Percentiles rank a stretch among this genome's conserved stretches.
These are phyloP conservation scores for Cactoblastis cactorum DNA, from an alignment of 2,888 invertebrate species.

Conservation along the genomic window DNA sequence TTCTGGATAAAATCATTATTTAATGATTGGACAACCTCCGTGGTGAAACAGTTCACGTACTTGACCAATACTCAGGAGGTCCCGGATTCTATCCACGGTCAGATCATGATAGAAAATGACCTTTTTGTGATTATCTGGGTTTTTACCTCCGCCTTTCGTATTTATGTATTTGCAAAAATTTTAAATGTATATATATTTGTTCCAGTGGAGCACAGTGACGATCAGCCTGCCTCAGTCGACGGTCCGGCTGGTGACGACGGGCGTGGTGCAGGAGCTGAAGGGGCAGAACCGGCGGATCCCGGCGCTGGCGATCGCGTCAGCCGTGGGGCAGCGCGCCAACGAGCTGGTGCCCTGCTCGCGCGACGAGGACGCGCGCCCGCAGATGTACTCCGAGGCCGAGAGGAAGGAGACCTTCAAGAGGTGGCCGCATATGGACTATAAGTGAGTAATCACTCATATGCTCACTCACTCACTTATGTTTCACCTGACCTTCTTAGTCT, in stretches of 20 bases:
- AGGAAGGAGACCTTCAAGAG: conserved; percentile 93
- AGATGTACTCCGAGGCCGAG: conserved; percentile 96
- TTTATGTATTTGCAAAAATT: no score
- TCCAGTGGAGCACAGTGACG: conserved; percentile 95
- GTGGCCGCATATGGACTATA: conserved; percentile 98
- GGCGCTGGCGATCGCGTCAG: conserved; percentile 92
- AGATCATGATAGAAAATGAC: no score
- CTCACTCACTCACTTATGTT: not conserved
- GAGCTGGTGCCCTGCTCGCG: conserved; percentile 83
- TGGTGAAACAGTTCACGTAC: no score
- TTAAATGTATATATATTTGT: conserved; percentile 21
- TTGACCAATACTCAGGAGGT: no score
- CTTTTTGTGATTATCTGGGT: no score
- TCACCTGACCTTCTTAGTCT: no score
- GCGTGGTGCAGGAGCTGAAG: conserved; percentile 90
- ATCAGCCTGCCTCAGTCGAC: conserved; percentile 88
- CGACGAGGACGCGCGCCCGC: conserved; percentile 65
- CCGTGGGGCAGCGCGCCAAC: conserved; percentile 91
- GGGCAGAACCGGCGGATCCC: conserved; percentile 90
- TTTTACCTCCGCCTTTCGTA: no score
- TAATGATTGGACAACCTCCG: no score
- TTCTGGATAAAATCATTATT: no score
- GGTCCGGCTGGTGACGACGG: conserved; percentile 88
- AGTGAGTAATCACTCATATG: conserved; percentile 75
- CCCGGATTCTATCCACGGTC: no score